These are phyloP conservation scores for Caradrina kadenii DNA, from an alignment of 2,888 invertebrate species.

Conservation along the genomic window DNA sequence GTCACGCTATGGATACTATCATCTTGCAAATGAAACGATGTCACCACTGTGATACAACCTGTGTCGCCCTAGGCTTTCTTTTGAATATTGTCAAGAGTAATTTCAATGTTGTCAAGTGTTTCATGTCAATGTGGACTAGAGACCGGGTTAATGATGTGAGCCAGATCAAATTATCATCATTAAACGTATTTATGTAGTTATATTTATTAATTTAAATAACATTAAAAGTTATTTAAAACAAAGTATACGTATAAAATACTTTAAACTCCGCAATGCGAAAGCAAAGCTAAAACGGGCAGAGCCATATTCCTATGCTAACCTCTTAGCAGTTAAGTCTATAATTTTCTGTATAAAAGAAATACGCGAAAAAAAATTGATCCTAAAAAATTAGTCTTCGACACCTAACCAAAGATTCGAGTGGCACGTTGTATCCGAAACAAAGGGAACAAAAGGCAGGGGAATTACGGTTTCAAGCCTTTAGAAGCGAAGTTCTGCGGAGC, in stretches of 20 bases:
- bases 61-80: constrained; percentile 2
- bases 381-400: constrained; percentile 66
- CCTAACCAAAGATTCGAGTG: constrained; percentile 67
- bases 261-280: constrained; percentile 27
- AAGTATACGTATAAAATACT: not conserved
- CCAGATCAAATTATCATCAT: constrained; percentile 16
- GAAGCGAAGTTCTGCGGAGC: constrained; percentile 71
- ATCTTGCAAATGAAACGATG: constrained; percentile 20
- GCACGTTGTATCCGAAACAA: constrained; percentile 72
- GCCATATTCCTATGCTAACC: not conserved
- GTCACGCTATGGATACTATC: constrained; percentile 25
- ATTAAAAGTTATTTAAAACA: not conserved
- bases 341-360: constrained; percentile 22
- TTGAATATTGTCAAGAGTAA: constrained; percentile 32
- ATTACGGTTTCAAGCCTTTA: constrained; percentile 78
- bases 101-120: constrained; percentile 27
- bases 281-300: not conserved
- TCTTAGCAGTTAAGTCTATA: not conserved
- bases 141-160: constrained; percentile 18
- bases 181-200: not conserved
- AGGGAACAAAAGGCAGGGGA: constrained; percentile 78
- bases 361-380: constrained; percentile 31
- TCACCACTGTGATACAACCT: not conserved
- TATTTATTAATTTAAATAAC: not conserved
- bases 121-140: constrained; percentile 10